Evolutionary conservation across 1,140 invertebrate genomes (phyloP), one percentile per base, ranked within the genome.

Genomic region (Sycobia sp.): DNA sequence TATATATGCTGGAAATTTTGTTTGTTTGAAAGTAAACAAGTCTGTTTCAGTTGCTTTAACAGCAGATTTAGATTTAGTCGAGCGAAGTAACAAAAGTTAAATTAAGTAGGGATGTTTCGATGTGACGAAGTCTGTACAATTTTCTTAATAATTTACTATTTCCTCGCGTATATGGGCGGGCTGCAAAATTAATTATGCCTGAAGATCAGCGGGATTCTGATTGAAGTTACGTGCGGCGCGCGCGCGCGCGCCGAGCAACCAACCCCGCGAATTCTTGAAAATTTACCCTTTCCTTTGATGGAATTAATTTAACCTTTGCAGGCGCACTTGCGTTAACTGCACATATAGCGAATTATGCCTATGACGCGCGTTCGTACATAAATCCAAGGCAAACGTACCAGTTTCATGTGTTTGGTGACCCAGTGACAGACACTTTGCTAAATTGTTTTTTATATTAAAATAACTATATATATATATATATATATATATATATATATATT

Each of bases 391-490:
- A 34, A 34, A 46, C 5, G 10, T 55, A 44, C 11, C n/a, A n/a
- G n/a, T 44, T 32, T 20, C 20, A 18, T 58, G 14, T 46, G 14
- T 25, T n/a, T n/a, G n/a, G 11, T 32, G 10, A 57, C 13, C 29
- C 20, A 46, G 11, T 36, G 43, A 57, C 43, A 44, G 55, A 57
- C 32, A 46, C 43, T 47, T 46, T 18, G 18, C 39, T 49, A 59
- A 50, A 39, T 50, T 41, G 38, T 60, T 18, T n/a, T 32, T 53
- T 32, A 25, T 61, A 61, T 61, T 60, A 61, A 61, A 61, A 53
- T n/a, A n/a, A n/a, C n/a, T n/a, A n/a, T n/a, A n/a, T n/a, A n/a
- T n/a, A n/a, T n/a, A n/a, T n/a, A n/a, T 61, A n/a, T n/a, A n/a
- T n/a, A n/a, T n/a, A n/a, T n/a, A 49, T 16, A 51, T 50, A 34